These are phyloP conservation scores for Brachyhypopomus occidentalis DNA, from an alignment of 2,113 vertebrate genomes.

Conservation along the genomic window DNA sequence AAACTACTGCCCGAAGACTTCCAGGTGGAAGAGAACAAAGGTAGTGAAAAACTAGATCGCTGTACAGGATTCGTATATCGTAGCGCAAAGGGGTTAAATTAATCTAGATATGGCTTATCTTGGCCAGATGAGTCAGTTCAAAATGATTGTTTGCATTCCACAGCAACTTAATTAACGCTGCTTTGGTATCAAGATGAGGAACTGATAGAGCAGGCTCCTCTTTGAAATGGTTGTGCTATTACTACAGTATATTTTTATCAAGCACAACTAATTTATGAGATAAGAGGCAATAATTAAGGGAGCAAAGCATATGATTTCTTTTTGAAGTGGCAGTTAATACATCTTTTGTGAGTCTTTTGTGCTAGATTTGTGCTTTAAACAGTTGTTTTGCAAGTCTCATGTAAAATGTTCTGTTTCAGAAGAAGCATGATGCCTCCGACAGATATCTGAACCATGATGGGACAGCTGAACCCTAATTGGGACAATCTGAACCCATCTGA, in stretches of 20 bases:
- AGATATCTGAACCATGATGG: not conserved
- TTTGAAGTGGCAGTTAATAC: not conserved
- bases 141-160: not conserved
- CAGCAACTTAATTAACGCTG: not conserved
- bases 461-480: not conserved
- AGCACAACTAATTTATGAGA: not conserved
- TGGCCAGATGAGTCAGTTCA: no score
- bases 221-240: not conserved
- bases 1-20: constrained; percentile 92
- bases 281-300: not conserved
- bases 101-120: no score
- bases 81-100: no score
- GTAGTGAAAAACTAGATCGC: constrained; percentile 60
- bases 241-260: constrained; percentile 1
- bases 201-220: not conserved
- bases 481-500: no score
- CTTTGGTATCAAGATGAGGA: not conserved
- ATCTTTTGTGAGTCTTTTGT: not conserved
- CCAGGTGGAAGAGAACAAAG: constrained; percentile 84
- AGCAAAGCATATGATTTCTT: not conserved
- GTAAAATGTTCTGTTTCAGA: constrained; percentile 35
- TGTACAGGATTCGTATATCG: no score
- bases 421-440: constrained; percentile 40
- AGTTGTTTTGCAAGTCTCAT: not conserved
- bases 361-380: not conserved